Percentiles rank a stretch among this genome's conserved stretches.
These are phyloP conservation scores for Muntiacus reevesi DNA, from an alignment of 2,113 vertebrate species.

Conservation along the genomic window DNA sequence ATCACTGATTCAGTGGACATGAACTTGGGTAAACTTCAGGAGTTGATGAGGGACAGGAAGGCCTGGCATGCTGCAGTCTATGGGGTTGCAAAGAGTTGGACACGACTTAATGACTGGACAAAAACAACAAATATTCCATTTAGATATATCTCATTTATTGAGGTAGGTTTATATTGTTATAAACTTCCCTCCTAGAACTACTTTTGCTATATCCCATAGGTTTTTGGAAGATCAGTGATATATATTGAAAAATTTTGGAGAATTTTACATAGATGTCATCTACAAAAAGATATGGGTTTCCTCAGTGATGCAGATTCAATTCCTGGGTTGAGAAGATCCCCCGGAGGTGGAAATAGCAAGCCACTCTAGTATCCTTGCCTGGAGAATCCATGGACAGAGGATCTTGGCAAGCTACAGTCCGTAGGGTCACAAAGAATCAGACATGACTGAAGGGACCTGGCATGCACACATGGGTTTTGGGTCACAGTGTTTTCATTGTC, in stretches of 20 bases:
- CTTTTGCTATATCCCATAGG: neutral
- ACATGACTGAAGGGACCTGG: neutral
- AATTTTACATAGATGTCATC: neutral
- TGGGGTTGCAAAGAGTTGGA: neutral
- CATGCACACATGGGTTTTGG: neutral
- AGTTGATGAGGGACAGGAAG: neutral
- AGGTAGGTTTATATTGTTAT: neutral
- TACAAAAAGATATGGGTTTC: neutral
- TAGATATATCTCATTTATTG: neutral
- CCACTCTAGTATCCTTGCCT: neutral
- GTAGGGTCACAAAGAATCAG: neutral
- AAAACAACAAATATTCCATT: neutral
- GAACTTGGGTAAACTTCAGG: neutral
- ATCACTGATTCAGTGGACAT: neutral
- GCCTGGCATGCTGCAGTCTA: neutral
- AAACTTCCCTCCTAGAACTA: neutral
- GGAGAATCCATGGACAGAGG: neutral
- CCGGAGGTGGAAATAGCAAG: neutral
- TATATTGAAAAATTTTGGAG: neutral
- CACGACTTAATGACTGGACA: neutral
- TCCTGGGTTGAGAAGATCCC: neutral
- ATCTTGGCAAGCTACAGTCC: neutral
- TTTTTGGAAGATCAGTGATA: neutral
- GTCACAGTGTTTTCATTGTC: neutral
- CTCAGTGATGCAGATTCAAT: neutral